Conservation (phyloP, 2,113 vertebrate genomes). For the Pongo pygmaeus region DNA sequence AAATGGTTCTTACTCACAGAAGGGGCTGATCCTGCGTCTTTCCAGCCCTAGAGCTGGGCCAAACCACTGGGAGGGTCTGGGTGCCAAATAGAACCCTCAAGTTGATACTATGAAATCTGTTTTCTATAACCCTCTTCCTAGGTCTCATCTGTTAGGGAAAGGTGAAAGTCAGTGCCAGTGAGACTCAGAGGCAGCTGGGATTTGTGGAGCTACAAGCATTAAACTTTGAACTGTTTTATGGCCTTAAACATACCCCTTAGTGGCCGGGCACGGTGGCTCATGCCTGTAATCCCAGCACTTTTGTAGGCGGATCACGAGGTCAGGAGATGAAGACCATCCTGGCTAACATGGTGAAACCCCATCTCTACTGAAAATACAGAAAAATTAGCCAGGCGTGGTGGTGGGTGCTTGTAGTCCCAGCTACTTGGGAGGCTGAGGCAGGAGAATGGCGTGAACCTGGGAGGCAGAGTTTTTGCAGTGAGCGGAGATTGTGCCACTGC, state of each 20-base stretch:
- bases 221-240: neutral
- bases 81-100: neutral
- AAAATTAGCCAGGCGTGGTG: too few relatives aligned
- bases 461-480: accelerated
- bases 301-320: too few relatives aligned
- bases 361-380: too few relatives aligned
- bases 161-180: neutral
- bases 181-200: neutral
- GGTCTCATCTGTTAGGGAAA: neutral
- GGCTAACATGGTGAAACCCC: too few relatives aligned
- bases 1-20: neutral
- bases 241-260: neutral
- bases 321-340: too few relatives aligned
- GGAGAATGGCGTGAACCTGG: too few relatives aligned
- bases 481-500: accelerated
- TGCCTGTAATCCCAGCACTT: too few relatives aligned
- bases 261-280: too few relatives aligned
- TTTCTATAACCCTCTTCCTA: neutral
- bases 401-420: too few relatives aligned
- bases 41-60: neutral
- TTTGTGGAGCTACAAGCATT: neutral
- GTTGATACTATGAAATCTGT: neutral
- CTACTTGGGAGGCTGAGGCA: too few relatives aligned
- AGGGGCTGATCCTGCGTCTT: neutral
- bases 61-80: neutral